Percentiles rank a stretch among this genome's conserved stretches.
Conservation (phyloP, 2,888 invertebrate genomes). For the Eumacrocentrus americanus region DNA sequence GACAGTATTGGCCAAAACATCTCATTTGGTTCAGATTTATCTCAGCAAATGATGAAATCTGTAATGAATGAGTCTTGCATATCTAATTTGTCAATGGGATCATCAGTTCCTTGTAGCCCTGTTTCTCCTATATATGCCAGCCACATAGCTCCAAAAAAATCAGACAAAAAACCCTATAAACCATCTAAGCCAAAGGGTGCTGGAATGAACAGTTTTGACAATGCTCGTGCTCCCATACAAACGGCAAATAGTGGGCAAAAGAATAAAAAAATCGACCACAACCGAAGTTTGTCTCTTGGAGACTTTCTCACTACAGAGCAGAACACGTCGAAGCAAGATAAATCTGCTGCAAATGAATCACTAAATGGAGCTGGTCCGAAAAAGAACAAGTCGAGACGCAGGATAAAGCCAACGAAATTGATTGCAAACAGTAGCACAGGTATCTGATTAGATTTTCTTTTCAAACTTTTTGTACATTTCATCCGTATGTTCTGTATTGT, state of each 20-base stretch:
- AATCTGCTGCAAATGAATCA: constrained; percentile 7
- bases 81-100: constrained; percentile 22
- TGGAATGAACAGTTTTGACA: constrained; percentile 20
- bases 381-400: constrained; percentile 34
- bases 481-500: background rate
- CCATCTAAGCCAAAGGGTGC: constrained; percentile 16
- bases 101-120: constrained; percentile 33
- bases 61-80: constrained; percentile 26
- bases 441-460: constrained; percentile 24
- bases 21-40: no score
- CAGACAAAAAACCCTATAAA: constrained; percentile 7
- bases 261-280: constrained; percentile 34
- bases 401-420: constrained; percentile 51
- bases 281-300: constrained; percentile 40
- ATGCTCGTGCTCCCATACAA: constrained; percentile 31
- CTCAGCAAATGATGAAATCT: constrained; percentile 26
- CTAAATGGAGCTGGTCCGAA: constrained; percentile 28
- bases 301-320: constrained; percentile 43
- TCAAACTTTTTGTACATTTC: constrained; percentile 4
- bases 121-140: constrained; percentile 39
- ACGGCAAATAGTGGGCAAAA: constrained; percentile 35
- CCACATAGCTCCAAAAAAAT: constrained; percentile 21
- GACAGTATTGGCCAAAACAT: no score
- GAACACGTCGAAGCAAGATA: constrained; percentile 22
- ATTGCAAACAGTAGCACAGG: constrained; percentile 41